Conservation (phyloP, 1,140 invertebrate species). For the Cotesia glomerata region DNA sequence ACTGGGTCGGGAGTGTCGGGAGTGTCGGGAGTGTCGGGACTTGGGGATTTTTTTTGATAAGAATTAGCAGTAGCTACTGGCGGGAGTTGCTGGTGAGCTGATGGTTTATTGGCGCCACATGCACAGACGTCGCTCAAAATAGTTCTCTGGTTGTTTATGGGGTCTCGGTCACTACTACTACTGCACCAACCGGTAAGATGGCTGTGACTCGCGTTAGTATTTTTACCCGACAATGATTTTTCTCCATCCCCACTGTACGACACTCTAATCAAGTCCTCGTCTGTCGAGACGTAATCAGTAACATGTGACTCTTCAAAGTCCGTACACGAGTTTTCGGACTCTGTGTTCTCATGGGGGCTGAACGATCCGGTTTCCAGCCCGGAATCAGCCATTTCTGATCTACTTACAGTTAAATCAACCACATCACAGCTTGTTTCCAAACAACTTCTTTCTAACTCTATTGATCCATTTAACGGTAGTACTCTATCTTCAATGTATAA, state of each 20-base stretch:
- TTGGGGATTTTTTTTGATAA: not conserved
- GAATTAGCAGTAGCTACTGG: too few relatives aligned
- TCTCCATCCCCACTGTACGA: conserved; percentile 19
- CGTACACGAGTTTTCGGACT: conserved; percentile 57
- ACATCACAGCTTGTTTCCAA: not conserved
- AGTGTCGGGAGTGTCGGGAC: too few relatives aligned
- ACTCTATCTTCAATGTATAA: conserved; percentile 24
- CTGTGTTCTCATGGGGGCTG: conserved; percentile 60
- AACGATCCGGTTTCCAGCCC: conserved; percentile 66
- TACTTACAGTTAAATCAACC: conserved; percentile 28
- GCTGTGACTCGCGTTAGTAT: not conserved
- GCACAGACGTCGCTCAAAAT: conserved; percentile 27
- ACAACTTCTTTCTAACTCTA: not conserved
- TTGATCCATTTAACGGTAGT: not conserved
- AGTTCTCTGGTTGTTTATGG: conserved; percentile 20
- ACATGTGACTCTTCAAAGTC: conserved; percentile 62
- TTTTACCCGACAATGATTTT: conserved; percentile 16
- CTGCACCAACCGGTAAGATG: conserved; percentile 3
- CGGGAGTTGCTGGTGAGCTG: not conserved
- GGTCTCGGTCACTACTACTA: not conserved
- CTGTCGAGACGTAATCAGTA: conserved; percentile 74
- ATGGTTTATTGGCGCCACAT: conserved; percentile 11
- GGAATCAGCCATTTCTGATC: conserved; percentile 65
- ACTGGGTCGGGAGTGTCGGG: not conserved
- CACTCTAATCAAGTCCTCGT: conserved; percentile 65